Evolutionary conservation across 2,113 vertebrate genomes (phyloP).

Genomic region (Pelecanus crispus): DNA sequence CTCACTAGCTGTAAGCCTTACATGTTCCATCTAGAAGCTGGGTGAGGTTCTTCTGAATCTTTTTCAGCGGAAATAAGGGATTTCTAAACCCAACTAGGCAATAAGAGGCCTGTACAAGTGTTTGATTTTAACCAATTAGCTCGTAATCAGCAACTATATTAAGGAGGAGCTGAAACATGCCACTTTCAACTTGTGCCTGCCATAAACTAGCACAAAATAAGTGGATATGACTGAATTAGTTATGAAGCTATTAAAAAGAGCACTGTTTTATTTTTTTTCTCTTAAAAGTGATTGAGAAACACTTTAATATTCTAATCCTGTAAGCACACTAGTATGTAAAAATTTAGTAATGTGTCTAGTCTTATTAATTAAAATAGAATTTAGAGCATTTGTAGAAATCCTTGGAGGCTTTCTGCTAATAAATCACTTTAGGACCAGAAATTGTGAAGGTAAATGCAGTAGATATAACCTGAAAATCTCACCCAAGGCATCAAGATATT

Average conservation of each 20-base stretch:
- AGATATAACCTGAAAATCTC: not conserved
- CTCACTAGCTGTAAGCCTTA: not conserved
- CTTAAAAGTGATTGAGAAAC: not conserved
- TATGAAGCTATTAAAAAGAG: not conserved
- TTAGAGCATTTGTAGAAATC: not conserved
- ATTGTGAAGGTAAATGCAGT: not conserved
- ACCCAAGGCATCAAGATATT: not conserved
- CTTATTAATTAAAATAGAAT: not conserved
- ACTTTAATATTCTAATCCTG: not conserved
- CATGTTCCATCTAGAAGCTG: accelerated
- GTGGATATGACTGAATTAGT: not conserved
- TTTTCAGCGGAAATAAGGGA: not conserved
- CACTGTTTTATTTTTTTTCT: not conserved
- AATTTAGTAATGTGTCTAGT: not conserved
- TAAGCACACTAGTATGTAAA: not conserved
- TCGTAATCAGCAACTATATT: not conserved
- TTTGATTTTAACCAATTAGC: not conserved
- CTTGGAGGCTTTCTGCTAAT: not conserved
- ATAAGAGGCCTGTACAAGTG: not conserved
- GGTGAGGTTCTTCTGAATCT: not conserved
- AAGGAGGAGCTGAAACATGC: not conserved
- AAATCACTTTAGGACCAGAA: not conserved
- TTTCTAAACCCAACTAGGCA: not conserved
- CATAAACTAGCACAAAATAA: not conserved
- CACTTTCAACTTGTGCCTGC: not conserved